Base-by-base conservation (phyloP, 2,113 vertebrate species). In the Upupa epops region DNA sequence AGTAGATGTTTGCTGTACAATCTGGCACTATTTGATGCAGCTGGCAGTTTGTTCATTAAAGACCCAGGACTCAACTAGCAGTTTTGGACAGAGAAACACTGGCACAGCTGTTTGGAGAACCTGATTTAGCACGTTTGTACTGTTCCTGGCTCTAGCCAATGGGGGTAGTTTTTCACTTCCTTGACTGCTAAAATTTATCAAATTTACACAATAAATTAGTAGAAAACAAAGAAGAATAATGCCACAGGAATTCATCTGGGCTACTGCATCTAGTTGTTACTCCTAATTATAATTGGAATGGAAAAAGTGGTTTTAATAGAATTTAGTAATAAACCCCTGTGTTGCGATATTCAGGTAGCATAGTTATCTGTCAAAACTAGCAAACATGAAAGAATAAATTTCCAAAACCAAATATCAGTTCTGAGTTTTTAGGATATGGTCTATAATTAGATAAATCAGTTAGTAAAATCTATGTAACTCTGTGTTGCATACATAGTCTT, bases 21-120 rank as follows among this genome's bases (percentile, higher is more conserved):
- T 63, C 78, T 96, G 95, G 92, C 95, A 90, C 22, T 63, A 32
- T 10, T 89, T 87, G 21, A 17, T 45, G 22, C 29, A 85, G 48
- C 59, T 97, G 96, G 91, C 72, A 84, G 48, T 15, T 18, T 72
- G 46, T 56, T 85, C 68, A 92, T 37, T 17, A n/a, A 93, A 91
- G 93, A 85, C 82, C 64, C 90, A 94, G 93, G 92, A 84, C 81
- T 89, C 89, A 77, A 51, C 83, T 55, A 90, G 61, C 48, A 51
- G 20, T 85, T 96, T 96, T 97, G 97, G 95, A 95, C 11, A 21
- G 84, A 94, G n/a, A 56, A 95, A 13, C 46, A 48, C 13, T 89
- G 91, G 69, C 96, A 95, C 94, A 97, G 95, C 88, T 97, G 92
- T 96, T 89, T 92, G 74, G 65, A 92, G 36, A 88, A 95, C 72